Base-by-base conservation (phyloP, 1,140 invertebrate species). In the Luehdorfia chinensis region DNA sequence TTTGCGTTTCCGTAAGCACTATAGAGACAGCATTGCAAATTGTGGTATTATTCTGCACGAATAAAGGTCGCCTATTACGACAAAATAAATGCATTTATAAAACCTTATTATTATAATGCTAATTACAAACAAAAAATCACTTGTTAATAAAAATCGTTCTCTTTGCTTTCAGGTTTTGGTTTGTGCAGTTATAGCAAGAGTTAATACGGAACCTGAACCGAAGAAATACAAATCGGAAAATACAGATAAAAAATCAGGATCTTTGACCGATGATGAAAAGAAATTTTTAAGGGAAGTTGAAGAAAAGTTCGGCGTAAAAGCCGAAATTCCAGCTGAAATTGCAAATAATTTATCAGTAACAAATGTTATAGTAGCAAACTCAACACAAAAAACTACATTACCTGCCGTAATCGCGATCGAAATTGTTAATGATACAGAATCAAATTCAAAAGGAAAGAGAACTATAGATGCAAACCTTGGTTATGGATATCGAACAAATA, bases 321-420 rank as follows among this genome's bases (percentile, higher is more conserved):
- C 66, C 34, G 75, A 86, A 28, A 53, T 74, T 18, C 57, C 68
- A 12, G 30, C 45, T 11, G 52, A 77, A 15, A 41, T 31, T 1
- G 59, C 66, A 30, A 59, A 55, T 50, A 51, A 61, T 25, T 48
- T 47, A 4, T 30, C 55, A 34, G 50, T 55, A 9, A 50, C 65
- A 45, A 45, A 61, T 44, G 48, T 43, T 13, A 48, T 50, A 49
- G 50, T 31, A 33, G 43, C 28, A 30, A 28, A 36, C 13, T 45
- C 27, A 12, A 43, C 54, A 13, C 25, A 59, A 36, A 77, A 84
- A 51, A 33, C 56, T 33, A 62, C 74, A 21, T 75, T 87, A 47
- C 87, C 87, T 18, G 88, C 88, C 14, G 88, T 90, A 4, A 87
- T 90, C 39, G 89, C 89, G 6, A 89, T 90, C 33, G 88, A 90